Conservation (phyloP, 2,888 invertebrate species). For the Cyrtodaria siliqua region DNA sequence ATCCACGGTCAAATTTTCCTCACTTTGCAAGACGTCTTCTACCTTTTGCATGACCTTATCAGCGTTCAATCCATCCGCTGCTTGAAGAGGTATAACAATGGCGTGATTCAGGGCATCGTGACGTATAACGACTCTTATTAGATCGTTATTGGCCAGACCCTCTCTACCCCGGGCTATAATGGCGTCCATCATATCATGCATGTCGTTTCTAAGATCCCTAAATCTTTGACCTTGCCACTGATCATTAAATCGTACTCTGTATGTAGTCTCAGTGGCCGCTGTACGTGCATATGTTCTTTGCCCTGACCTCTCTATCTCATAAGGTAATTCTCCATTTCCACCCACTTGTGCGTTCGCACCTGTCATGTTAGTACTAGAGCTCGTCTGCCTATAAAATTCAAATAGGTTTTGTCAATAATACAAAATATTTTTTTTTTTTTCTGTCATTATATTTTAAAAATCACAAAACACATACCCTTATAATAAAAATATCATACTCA, state of each 20-base stretch:
- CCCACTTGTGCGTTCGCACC: conserved; percentile 8
- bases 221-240: conserved; percentile 18
- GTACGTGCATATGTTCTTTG: not conserved
- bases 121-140: conserved; percentile 18
- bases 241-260: too few relatives aligned
- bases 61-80: conserved; percentile 1
- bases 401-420: too few relatives aligned
- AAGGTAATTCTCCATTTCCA: conserved; percentile 4
- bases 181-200: conserved; percentile 9
- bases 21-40: conserved; percentile 25
- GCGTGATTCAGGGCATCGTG: conserved; percentile 16
- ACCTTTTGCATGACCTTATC: conserved; percentile 15
- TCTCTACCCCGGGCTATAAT: conserved; percentile 4
- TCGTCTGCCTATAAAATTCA: too few relatives aligned
- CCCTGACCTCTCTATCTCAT: conserved; percentile 10
- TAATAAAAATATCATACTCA: too few relatives aligned
- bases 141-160: conserved; percentile 11
- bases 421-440: too few relatives aligned
- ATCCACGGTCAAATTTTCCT: conserved; percentile 17
- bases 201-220: not conserved
- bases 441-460: too few relatives aligned
- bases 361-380: too few relatives aligned
- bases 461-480: too few relatives aligned
- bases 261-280: too few relatives aligned
- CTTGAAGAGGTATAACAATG: conserved; percentile 11